Percentiles rank a stretch among this genome's conserved stretches.
phyloP scores from a whole-genome alignment of 2,888 invertebrate species.

The Lasioglossum oenotherae region DNA sequence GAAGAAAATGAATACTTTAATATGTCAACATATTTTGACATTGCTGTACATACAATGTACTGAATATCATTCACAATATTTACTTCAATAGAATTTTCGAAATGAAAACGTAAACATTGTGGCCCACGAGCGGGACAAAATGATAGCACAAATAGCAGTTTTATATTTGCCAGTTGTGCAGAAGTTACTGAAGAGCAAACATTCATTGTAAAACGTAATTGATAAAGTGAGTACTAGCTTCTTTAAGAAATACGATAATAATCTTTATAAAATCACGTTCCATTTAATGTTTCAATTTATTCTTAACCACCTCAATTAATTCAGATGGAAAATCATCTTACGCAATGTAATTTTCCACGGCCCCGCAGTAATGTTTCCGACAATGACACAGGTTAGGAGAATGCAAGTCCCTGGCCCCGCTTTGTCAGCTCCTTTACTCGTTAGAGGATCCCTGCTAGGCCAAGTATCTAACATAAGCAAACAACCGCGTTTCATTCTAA shows the following conservation, averaged over 20 bases:
- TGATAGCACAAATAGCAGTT: too few relatives aligned
- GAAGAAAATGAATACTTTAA: too few relatives aligned
- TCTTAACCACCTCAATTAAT: background rate
- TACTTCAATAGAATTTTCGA: too few relatives aligned
- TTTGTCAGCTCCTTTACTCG: constrained; percentile 30
- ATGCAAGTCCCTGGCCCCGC: constrained; percentile 14
- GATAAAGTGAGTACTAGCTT: too few relatives aligned
- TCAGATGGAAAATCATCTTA: background rate
- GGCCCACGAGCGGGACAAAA: too few relatives aligned
- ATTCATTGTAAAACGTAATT: background rate
- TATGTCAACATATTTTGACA: too few relatives aligned
- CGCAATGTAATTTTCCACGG: constrained; percentile 15
- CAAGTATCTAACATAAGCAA: constrained; percentile 49
- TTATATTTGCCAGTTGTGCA: too few relatives aligned
- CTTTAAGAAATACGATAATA: too few relatives aligned
- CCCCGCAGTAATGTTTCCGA: constrained; percentile 19
- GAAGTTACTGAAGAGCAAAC: too few relatives aligned
- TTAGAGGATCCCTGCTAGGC: constrained; percentile 43
- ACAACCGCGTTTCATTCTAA: constrained; percentile 45
- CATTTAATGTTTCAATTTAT: background rate
- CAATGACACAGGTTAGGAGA: constrained; percentile 33
- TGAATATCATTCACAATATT: too few relatives aligned
- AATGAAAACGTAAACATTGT: too few relatives aligned
- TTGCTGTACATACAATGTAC: too few relatives aligned
- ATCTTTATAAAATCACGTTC: background rate